Evolutionary conservation across 2,113 vertebrate genomes (phyloP).

Genomic region (Melozone crissalis): DNA sequence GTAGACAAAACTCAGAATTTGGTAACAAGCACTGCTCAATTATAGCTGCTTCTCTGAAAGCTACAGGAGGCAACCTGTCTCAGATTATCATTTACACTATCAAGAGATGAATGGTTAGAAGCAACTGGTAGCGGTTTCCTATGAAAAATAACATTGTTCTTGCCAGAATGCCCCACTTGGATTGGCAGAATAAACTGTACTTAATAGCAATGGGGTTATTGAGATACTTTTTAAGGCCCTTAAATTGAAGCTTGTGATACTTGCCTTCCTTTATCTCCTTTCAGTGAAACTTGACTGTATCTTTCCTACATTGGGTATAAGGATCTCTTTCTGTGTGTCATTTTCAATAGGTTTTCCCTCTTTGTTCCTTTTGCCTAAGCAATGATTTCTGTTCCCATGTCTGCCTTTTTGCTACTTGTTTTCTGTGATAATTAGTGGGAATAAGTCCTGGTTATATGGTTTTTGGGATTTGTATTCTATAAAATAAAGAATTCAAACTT

Average conservation of each 20-base stretch:
- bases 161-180: not conserved
- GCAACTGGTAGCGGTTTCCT: not conserved
- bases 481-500: not conserved
- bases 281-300: not conserved
- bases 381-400: not conserved
- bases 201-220: not conserved
- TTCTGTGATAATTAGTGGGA: not conserved
- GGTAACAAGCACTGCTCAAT: not conserved
- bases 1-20: not conserved
- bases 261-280: not conserved
- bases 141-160: not conserved
- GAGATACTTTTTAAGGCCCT: not conserved
- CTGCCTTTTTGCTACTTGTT: not conserved
- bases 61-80: not conserved
- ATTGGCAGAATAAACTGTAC: not conserved
- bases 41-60: not conserved
- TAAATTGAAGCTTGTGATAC: not conserved
- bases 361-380: not conserved
- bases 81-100: not conserved
- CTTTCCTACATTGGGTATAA: not conserved
- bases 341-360: not conserved
- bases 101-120: fast-evolving
- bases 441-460: not conserved
- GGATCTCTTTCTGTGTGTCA: not conserved
- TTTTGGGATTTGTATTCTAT: not conserved